These are phyloP conservation scores for Battus philenor DNA, from an alignment of 1,140 invertebrate genomes.

Conservation along the genomic window DNA sequence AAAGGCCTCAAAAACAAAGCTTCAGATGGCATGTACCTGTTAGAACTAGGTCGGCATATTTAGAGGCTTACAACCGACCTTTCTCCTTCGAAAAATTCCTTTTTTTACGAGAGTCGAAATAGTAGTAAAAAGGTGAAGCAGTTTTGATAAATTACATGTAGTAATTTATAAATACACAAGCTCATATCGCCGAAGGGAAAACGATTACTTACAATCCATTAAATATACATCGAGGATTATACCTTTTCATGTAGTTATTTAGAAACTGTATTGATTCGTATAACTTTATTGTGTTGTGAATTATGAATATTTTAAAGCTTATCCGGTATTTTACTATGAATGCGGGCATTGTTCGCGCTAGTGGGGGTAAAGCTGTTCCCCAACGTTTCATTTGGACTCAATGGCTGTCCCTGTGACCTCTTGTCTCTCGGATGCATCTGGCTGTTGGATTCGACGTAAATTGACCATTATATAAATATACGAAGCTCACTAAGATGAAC, in stretches of 20 bases:
- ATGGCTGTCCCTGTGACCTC: conserved; percentile 29
- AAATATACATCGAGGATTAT: conserved; percentile 1
- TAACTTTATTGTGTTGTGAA: conserved; percentile 46
- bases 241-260: conserved; percentile 13
- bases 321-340: conserved; percentile 43
- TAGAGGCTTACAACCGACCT: no score
- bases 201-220: conserved; percentile 4
- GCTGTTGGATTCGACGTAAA: conserved; percentile 23
- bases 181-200: no score
- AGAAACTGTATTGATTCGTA: conserved; percentile 20
- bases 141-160: no score
- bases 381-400: conserved; percentile 34
- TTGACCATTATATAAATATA: conserved; percentile 28
- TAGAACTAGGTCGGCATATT: no score
- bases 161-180: no score
- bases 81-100: no score
- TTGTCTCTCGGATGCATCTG: conserved; percentile 21
- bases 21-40: no score
- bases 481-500: neutral
- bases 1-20: no score
- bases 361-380: conserved; percentile 22
- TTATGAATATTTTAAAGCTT: conserved; percentile 62
- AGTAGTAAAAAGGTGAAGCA: no score
- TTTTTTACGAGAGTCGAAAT: no score
- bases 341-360: conserved; percentile 40